Conservation (phyloP, 2,888 invertebrate species). For the Cataglyphis livida region DNA sequence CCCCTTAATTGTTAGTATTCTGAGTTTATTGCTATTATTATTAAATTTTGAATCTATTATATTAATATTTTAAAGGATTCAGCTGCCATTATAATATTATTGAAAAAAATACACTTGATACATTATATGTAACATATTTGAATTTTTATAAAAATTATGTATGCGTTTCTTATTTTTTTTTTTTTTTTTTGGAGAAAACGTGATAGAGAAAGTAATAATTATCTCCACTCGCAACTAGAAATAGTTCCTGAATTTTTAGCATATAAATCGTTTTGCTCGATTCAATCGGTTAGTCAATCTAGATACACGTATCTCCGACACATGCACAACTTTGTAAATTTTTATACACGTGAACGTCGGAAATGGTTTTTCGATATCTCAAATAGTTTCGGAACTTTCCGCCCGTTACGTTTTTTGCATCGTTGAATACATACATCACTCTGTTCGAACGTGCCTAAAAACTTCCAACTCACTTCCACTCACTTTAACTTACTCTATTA, state of each 20-base stretch:
- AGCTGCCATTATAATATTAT: not conserved
- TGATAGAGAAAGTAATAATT: not conserved
- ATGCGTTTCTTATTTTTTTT: not conserved
- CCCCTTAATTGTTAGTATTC: too few species aligned
- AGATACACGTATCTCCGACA: not conserved
- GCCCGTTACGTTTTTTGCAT: conserved; percentile 29
- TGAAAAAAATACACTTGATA: not conserved
- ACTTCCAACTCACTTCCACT: conserved; percentile 33
- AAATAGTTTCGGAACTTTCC: conserved; percentile 29
- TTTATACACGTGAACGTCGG: conserved; percentile 3
- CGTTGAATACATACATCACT: conserved; percentile 21
- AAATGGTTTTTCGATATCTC: conserved; percentile 41
- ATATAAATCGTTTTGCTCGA: not conserved
- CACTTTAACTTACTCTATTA: conserved; percentile 31
- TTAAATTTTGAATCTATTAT: not conserved
- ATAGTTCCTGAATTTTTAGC: not conserved
- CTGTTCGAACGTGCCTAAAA: conserved; percentile 24
- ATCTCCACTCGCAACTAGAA: not conserved
- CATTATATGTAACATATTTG: not conserved
- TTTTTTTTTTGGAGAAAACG: not conserved
- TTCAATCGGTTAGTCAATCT: not conserved
- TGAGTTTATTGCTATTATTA: too few species aligned
- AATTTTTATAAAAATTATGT: not conserved
- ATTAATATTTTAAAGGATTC: not conserved
- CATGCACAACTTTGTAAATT: not conserved